These are phyloP conservation scores for Ctena decussata DNA, from an alignment of 2,888 invertebrate genomes.

Conservation along the genomic window DNA sequence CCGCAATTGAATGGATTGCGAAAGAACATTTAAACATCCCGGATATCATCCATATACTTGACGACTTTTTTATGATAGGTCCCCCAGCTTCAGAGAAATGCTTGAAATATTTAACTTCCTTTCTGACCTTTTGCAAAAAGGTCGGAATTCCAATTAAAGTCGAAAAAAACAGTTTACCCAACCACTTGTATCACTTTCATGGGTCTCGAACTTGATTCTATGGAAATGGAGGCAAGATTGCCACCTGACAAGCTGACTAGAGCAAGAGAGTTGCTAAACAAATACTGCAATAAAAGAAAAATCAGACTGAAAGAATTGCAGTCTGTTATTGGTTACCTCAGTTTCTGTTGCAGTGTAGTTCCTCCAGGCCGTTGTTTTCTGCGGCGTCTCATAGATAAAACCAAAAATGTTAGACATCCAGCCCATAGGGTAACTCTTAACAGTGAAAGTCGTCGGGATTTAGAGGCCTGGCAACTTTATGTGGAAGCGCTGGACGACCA, in stretches of 20 bases:
- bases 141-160: neutral
- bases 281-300: neutral
- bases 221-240: neutral
- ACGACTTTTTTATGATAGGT: neutral
- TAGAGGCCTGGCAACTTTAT: conserved; percentile 4
- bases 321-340: neutral
- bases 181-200: neutral
- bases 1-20: neutral
- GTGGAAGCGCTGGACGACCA: neutral
- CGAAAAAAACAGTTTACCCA: neutral
- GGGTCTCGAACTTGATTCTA: neutral
- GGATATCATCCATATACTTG: neutral
- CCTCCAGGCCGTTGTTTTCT: neutral
- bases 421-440: neutral
- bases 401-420: neutral
- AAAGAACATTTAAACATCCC: neutral
- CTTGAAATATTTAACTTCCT: neutral
- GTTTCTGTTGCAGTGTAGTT: neutral
- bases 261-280: neutral
- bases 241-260: neutral
- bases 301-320: neutral
- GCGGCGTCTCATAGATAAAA: neutral
- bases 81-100: neutral
- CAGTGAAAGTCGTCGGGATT: neutral
- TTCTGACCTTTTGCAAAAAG: neutral